phyloP scores from a whole-genome alignment of 2,888 invertebrate genomes.

The Cephus sareptanus region DNA sequence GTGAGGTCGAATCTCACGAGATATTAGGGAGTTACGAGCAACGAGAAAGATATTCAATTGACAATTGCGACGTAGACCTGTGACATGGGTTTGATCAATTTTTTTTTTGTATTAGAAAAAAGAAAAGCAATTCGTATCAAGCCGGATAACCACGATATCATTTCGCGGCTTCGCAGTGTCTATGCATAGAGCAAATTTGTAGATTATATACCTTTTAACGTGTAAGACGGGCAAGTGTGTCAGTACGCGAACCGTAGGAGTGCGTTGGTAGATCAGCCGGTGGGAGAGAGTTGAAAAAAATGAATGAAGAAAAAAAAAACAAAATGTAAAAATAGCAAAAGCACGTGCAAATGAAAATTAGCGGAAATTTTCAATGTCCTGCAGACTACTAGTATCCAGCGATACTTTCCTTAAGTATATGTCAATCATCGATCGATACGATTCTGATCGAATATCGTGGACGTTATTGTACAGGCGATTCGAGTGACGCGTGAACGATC shows the following conservation, averaged over 20 bases:
- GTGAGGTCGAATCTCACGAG: not conserved
- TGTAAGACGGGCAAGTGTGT: not conserved
- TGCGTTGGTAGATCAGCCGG: not conserved
- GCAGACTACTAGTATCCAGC: not conserved
- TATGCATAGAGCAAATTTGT: not conserved
- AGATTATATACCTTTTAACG: not conserved
- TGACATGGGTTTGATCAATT: not conserved
- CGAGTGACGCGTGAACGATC: conserved; percentile 18
- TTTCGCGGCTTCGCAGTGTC: not conserved
- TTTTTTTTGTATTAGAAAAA: not conserved
- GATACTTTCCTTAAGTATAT: conserved; percentile 10
- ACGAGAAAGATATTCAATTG: not conserved
- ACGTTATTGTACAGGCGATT: conserved; percentile 1
- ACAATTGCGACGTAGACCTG: not conserved
- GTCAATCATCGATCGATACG: conserved; percentile 14
- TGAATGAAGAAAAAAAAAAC: not conserved
- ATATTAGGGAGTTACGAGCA: not conserved
- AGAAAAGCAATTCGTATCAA: not conserved
- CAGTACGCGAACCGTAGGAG: not conserved
- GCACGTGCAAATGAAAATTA: not conserved
- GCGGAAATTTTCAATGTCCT: not conserved
- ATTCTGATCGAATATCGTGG: conserved; percentile 12
- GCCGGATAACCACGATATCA: not conserved
- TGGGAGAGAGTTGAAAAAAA: not conserved
- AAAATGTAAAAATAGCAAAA: not conserved